Percentiles rank a stretch among this genome's conserved stretches.
Evolutionary conservation across 2,888 invertebrate species (phyloP).

Genomic region (Brachyptera putata): DNA sequence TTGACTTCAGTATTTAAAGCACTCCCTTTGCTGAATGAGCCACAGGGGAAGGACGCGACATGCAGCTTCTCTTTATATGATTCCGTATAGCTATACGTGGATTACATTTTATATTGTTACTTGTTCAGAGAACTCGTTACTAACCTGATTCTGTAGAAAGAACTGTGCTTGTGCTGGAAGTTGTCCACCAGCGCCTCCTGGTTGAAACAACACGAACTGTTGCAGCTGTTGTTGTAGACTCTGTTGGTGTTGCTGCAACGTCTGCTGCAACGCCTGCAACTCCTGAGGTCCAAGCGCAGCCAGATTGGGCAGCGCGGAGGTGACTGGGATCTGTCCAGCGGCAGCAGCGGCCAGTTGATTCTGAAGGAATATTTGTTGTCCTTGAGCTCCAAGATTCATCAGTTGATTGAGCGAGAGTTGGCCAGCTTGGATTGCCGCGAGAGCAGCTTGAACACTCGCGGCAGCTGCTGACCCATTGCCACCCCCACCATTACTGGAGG

Average conservation of each 20-base stretch:
- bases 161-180: conserved; percentile 63
- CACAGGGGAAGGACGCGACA: too few relatives aligned
- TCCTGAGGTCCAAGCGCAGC: conserved; percentile 44
- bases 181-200: conserved; percentile 49
- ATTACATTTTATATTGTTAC: too few relatives aligned
- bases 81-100: too few relatives aligned
- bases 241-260: conserved; percentile 60
- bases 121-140: too few relatives aligned
- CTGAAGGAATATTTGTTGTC: conserved; percentile 37
- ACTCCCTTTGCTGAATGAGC: too few relatives aligned
- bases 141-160: conserved; percentile 71
- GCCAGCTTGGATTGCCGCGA: conserved; percentile 47
- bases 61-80: too few relatives aligned
- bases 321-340: conserved; percentile 36
- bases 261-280: conserved; percentile 50
- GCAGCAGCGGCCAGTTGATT: conserved; percentile 44
- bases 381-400: conserved; percentile 37
- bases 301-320: conserved; percentile 37
- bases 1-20: too few relatives aligned
- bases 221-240: conserved; percentile 60
- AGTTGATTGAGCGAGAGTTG: conserved; percentile 47
- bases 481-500: conserved; percentile 36
- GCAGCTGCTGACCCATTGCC: conserved; percentile 34
- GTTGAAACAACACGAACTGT: conserved; percentile 60
- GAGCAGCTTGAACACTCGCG: conserved; percentile 44